Evolutionary conservation across 2,797 vertebrate genomes (phyloP).

Genomic region (Discoglossus pictus): DNA sequence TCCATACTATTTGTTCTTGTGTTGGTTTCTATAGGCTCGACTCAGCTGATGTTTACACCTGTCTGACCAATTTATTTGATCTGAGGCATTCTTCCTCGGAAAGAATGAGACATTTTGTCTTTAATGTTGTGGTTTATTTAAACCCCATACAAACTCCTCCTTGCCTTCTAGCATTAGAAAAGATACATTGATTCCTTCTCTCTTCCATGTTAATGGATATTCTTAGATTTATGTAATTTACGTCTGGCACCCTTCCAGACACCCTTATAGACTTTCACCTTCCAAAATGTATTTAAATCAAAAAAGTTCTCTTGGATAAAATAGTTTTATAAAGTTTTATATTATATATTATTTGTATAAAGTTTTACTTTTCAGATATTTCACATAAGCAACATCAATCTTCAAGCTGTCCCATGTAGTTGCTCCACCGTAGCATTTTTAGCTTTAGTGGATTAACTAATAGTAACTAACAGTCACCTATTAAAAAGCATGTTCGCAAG

Average conservation of each 20-base stretch:
- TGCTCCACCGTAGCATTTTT: too few relatives aligned
- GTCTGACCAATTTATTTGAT: slow-evolving; percentile 13
- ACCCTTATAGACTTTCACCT: too few relatives aligned
- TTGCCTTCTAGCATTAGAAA: slow-evolving; percentile 30
- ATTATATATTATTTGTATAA: too few relatives aligned
- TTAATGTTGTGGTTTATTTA: slow-evolving; percentile 31
- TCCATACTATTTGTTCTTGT: neutral
- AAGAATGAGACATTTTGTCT: slow-evolving; percentile 27
- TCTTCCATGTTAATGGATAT: slow-evolving; percentile 16
- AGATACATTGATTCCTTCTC: slow-evolving; percentile 20
- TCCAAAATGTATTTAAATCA: neutral
- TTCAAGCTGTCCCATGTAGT: too few relatives aligned
- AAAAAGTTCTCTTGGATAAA: too few relatives aligned
- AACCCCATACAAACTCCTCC: slow-evolving; percentile 11
- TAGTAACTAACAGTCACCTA: too few relatives aligned
- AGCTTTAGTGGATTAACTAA: too few relatives aligned
- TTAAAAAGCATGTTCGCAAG: too few relatives aligned
- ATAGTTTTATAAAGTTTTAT: too few relatives aligned
- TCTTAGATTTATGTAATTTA: neutral
- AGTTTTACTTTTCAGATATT: too few relatives aligned
- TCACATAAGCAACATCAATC: neutral
- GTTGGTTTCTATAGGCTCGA: neutral
- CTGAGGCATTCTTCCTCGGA: neutral
- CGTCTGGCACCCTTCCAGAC: slow-evolving; percentile 1
- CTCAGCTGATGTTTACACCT: slow-evolving; percentile 13